phyloP scores from a whole-genome alignment of 2,888 invertebrate genomes.

The Drosophila nr. medialis region DNA sequence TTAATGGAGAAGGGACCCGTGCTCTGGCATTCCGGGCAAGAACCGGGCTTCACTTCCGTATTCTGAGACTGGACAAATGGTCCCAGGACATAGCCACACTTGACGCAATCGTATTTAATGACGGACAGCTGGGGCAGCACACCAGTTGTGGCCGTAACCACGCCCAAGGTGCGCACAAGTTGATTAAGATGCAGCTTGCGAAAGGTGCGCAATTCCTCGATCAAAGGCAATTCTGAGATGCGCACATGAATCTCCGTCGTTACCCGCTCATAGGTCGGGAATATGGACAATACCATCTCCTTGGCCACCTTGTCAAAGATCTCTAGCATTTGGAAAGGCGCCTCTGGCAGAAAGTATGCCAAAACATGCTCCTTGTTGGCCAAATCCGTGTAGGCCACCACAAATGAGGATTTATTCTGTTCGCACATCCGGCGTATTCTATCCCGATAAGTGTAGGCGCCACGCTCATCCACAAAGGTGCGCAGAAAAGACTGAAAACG shows the following conservation, averaged over 20 bases:
- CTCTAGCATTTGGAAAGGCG: conserved; percentile 97
- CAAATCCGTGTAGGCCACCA: conserved; percentile 96
- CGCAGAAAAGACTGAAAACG: conserved; percentile 96
- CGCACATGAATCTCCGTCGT: conserved; percentile 97
- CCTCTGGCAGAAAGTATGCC: conserved; percentile 98
- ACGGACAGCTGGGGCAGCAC: conserved; percentile 97
- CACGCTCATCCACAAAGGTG: conserved; percentile 94
- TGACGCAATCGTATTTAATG: conserved; percentile 98
- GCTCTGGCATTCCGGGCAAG: conserved; percentile 99
- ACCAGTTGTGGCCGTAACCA: conserved; percentile 97
- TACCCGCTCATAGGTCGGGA: conserved; percentile 97
- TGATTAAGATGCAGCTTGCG: conserved; percentile 96
- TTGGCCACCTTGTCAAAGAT: conserved; percentile 98
- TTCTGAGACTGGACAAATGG: conserved; percentile 98
- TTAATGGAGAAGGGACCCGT: conserved; percentile 98
- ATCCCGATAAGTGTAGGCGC: conserved; percentile 95
- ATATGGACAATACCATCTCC: conserved; percentile 95
- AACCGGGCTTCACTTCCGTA: conserved; percentile 96
- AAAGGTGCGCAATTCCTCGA: conserved; percentile 97
- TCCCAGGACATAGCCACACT: conserved; percentile 97
- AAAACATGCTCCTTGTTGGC: conserved; percentile 96
- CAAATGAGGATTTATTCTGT: conserved; percentile 94
- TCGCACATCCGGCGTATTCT: conserved; percentile 98
- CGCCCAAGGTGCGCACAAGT: conserved; percentile 96
- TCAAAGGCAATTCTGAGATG: conserved; percentile 96